Evolutionary conservation across 2,888 invertebrate genomes (phyloP).

Genomic region (Euspilapteryx auroguttella): DNA sequence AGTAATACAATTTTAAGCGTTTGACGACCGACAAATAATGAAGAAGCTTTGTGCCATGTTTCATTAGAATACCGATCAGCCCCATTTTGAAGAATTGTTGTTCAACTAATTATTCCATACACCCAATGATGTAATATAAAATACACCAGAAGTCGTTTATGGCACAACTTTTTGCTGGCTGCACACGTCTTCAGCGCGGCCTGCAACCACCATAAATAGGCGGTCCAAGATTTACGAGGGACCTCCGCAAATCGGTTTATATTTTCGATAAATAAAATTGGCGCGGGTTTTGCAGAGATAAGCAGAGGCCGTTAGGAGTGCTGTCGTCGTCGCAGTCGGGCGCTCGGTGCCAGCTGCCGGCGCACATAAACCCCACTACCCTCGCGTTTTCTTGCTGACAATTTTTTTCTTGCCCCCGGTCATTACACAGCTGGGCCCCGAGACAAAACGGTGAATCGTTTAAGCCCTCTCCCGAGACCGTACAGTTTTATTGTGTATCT

Average conservation of each 20-base stretch:
- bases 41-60: too few species aligned
- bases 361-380: conserved; percentile 58
- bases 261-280: conserved; percentile 63
- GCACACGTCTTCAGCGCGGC: too few species aligned
- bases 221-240: conserved; percentile 53
- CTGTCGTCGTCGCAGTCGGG: conserved; percentile 23
- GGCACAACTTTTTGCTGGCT: too few species aligned
- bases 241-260: conserved; percentile 60
- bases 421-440: conserved; percentile 60
- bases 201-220: conserved; percentile 56
- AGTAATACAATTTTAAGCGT: too few species aligned
- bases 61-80: too few species aligned
- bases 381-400: conserved; percentile 61
- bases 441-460: conserved; percentile 62
- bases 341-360: conserved; percentile 35
- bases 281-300: conserved; percentile 60
- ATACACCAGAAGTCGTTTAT: conserved; percentile 5
- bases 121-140: too few species aligned
- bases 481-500: conserved; percentile 60
- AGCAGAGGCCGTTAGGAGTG: conserved; percentile 58
- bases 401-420: conserved; percentile 58
- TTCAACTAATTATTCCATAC: too few species aligned
- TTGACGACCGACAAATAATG: too few species aligned
- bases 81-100: too few species aligned
- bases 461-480: conserved; percentile 60